Evolutionary conservation across 2,113 vertebrate species (phyloP), one percentile per base, ranked within the genome.

Genomic region (Engraulis encrasicolus): DNA sequence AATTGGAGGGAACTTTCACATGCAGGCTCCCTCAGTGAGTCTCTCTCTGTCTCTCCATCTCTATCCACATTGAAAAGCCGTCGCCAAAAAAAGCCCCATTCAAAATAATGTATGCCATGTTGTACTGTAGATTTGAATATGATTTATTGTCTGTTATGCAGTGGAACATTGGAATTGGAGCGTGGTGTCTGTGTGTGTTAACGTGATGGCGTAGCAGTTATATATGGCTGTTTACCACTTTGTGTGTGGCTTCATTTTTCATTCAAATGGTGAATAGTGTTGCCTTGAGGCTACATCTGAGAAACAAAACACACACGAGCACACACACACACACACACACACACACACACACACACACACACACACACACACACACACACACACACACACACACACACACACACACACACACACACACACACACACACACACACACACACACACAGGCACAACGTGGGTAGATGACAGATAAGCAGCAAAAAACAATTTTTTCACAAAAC

Each of bases 221-320:
- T 74, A 74, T 74, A 74, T 74, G 15, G 66, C 66, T 74, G 15
- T 74, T 36, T 74, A 74, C 66, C 17, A 15, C 66, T 74, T 74
- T 23, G 27, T 34, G 12, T 34, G 17, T 34, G 27, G 66, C 66
- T 74, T 36, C 66, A 74, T 74, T 74, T 34, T 34, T 74, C 66
- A 74, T 74, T 18, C 66, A 36, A 74, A 31, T 27, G 34, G 66
- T 45, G 40, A 15, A 54, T 54, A 84, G n/a, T 27, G 78, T n/a
- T 34, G 40, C 66, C 50, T n/a, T 77, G 49, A 78, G 38, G 71
- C n/a, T 34, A 66, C 81, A 84, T 79, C 23, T 27, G 58, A 66
- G 27, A 74, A 74, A 74, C n/a, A n/a, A n/a, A n/a, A n/a, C n/a
- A n/a, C n/a, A n/a, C n/a, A n/a, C n/a, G n/a, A n/a, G n/a, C 20